Conservation (phyloP, 2,113 vertebrate genomes). For the Pholis gunnellus region DNA sequence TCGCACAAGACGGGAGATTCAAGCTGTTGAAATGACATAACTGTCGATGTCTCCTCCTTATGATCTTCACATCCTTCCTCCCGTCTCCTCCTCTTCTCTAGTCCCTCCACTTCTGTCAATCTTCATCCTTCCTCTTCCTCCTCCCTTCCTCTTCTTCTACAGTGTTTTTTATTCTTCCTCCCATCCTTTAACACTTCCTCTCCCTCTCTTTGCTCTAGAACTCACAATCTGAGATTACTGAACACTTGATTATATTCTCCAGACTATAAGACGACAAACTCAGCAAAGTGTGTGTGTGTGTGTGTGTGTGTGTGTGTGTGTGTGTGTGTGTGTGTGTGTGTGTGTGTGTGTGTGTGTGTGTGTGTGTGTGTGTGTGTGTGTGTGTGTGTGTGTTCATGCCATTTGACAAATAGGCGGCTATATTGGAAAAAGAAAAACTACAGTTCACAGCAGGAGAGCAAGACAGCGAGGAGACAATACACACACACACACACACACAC, state of each 20-base stretch:
- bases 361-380: constrained; percentile 18
- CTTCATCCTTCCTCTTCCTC: background rate
- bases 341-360: background rate
- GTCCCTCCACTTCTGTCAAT: background rate
- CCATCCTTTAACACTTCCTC: background rate
- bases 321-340: constrained; percentile 4
- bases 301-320: background rate
- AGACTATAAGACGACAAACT: background rate
- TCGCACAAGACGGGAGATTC: constrained; percentile 1
- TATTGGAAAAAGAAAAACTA: background rate
- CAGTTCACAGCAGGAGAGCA: background rate
- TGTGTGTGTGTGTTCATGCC: background rate
- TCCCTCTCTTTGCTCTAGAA: background rate
- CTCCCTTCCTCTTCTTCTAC: background rate
- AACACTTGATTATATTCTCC: no score
- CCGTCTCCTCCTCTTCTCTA: background rate
- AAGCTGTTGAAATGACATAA: background rate
- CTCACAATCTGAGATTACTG: background rate
- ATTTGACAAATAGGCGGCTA: background rate
- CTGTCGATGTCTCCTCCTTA: background rate
- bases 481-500: background rate
- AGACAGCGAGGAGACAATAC: background rate
- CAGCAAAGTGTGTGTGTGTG: background rate
- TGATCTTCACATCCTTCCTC: constrained; percentile 18
- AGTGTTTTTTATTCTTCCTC: background rate